phyloP scores from a whole-genome alignment of 2,888 invertebrate species.

The Athalia cordata region DNA sequence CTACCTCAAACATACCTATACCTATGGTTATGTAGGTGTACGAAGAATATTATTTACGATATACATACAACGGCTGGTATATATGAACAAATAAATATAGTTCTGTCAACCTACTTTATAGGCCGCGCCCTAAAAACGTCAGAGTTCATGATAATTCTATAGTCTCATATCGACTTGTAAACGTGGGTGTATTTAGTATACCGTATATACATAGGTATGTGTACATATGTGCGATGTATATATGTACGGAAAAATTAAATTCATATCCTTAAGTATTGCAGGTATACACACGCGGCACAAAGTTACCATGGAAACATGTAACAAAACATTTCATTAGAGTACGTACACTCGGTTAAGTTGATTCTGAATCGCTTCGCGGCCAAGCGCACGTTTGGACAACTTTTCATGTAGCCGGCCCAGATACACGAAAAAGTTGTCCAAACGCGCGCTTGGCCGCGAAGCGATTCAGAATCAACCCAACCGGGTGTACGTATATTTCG shows the following conservation, averaged over 20 bases:
- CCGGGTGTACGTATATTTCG: no score
- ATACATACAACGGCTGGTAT: neutral
- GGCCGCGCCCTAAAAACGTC: constrained; percentile 35
- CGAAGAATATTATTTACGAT: constrained; percentile 1
- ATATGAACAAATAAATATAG: neutral
- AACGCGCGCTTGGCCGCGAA: no score
- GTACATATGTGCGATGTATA: neutral
- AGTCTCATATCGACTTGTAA: constrained; percentile 11
- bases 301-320: constrained; percentile 21
- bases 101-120: constrained; percentile 49
- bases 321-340: neutral
- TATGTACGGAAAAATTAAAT: no score
- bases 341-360: no score
- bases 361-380: no score
- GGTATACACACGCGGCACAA: neutral
- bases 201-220: neutral
- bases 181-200: neutral
- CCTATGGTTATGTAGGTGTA: no score
- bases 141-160: constrained; percentile 18
- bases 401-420: no score
- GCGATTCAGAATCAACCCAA: no score
- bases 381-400: no score
- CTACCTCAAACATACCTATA: no score
- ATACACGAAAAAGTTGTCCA: no score
- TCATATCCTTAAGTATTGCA: no score